Evolutionary conservation across 2,797 vertebrate genomes (phyloP), one percentile per base, ranked within the genome.

Genomic region (Austrolebias charrua): DNA sequence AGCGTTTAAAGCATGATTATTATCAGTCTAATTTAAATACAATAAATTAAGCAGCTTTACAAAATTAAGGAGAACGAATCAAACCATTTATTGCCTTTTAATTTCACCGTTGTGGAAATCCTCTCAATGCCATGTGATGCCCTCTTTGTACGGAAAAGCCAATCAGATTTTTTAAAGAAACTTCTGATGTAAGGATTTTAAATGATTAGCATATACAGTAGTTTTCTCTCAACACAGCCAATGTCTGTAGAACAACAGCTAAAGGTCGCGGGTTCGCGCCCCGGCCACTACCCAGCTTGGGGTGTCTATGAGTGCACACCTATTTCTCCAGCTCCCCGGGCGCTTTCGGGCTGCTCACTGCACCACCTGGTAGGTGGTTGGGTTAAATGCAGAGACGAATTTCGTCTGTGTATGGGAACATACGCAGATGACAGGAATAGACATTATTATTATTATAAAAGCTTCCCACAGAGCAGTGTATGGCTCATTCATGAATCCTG

Each of bases 131-230:
- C 66, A 60, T 11, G 63, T 85, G 71, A 75, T 54, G 42, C 64
- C 66, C 58, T 65, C 69, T 74, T 70, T 43, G 63, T 54, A 79
- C 59, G 66, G 69, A 69, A 72, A 55, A 57, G 47, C 69, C 80
- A 82, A 88, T 75, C 78, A 85, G 55, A 61, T 35, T 35, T 71
- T 77, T 81, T 72, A 80, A 66, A 45, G 69, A 85, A 87, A 78
- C 69, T 75, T 59, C 76, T 80, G 83, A 86, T 86, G 87, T 83
- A 88, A 90, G 80, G 86, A 87, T 90, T 91, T 92, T 92, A 92
- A 88, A 88, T 90, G 89, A 92, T 92, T 92, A 92, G n/a, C n/a
- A n/a, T n/a, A n/a, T n/a, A n/a, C n/a, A n/a, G n/a, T n/a, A n/a
- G n/a, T n/a, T n/a, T 81, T 66, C 87, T 86, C 76, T 85, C 71